phyloP scores from a whole-genome alignment of 2,888 invertebrate species.

The Germaria angustata region DNA sequence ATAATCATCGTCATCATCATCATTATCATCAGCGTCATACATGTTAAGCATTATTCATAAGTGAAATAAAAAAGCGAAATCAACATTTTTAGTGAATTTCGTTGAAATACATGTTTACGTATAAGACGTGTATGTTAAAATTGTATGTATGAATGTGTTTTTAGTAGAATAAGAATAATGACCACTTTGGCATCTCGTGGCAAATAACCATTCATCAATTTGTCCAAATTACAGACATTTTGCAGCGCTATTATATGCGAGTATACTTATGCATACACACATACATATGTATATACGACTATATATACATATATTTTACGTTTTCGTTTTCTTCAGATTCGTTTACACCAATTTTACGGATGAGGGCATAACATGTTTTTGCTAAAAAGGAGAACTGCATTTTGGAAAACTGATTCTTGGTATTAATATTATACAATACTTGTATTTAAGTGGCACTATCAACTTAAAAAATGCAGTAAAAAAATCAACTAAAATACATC shows the following conservation, averaged over 20 bases:
- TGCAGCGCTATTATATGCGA: constrained; percentile 77
- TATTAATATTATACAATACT: constrained; percentile 47
- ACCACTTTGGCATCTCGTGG: constrained; percentile 80
- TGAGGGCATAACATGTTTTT: constrained; percentile 56
- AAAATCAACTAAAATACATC: not conserved
- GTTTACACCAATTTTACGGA: constrained; percentile 80
- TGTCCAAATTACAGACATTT: constrained; percentile 80
- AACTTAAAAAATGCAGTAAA: constrained; percentile 8
- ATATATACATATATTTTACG: not conserved
- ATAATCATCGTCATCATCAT: constrained; percentile 52
- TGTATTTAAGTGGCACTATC: constrained; percentile 45
- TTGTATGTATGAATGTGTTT: not conserved
- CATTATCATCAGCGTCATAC: constrained; percentile 38
- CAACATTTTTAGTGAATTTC: constrained; percentile 35
- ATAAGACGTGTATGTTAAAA: not conserved
- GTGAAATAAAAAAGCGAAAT: constrained; percentile 54
- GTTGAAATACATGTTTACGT: constrained; percentile 25
- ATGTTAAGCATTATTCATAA: constrained; percentile 52
- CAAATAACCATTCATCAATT: constrained; percentile 80
- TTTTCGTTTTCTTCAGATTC: constrained; percentile 73
- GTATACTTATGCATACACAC: too few species aligned
- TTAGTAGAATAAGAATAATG: constrained; percentile 76
- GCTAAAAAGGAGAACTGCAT: constrained; percentile 19
- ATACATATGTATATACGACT: too few species aligned
- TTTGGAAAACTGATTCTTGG: constrained; percentile 47